A percentile compares a stretch with the other conserved stretches of the same genome.
Evolutionary conservation across 2,888 invertebrate species (phyloP).

Genomic region (Pachydiplax longipennis): DNA sequence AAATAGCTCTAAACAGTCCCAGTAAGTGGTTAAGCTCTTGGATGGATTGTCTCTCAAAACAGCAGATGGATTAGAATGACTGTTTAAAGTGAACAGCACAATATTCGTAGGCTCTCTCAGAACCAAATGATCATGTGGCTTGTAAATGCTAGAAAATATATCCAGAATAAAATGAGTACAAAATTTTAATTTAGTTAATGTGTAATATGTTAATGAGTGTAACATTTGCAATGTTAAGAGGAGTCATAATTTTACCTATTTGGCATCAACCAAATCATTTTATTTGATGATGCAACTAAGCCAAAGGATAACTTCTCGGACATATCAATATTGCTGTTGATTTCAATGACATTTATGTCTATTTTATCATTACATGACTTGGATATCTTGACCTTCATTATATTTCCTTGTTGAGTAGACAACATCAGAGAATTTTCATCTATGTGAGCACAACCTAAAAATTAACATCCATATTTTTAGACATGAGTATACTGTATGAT

Average conservation of each 20-base stretch:
- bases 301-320: slow-evolving; percentile 13
- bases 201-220: too few relatives aligned
- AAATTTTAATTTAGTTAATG: not conserved
- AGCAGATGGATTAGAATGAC: not conserved
- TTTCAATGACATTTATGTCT: not conserved
- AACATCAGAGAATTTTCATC: not conserved
- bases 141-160: slow-evolving; percentile 22
- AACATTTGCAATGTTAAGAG: too few relatives aligned
- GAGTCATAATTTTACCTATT: not conserved
- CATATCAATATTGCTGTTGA: slow-evolving; percentile 4
- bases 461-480: not conserved
- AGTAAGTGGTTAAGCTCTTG: not conserved
- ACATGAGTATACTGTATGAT: too few relatives aligned
- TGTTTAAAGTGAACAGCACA: slow-evolving; percentile 28
- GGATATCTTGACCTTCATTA: not conserved
- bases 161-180: not conserved
- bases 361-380: not conserved
- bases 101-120: slow-evolving; percentile 46
- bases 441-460: not conserved
- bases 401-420: not conserved
- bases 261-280: slow-evolving; percentile 23
- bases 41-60: not conserved
- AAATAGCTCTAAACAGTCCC: slow-evolving; percentile 26
- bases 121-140: slow-evolving; percentile 47
- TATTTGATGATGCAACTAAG: slow-evolving; percentile 17